These are phyloP conservation scores for Aptenodytes forsteri DNA, from an alignment of 2,113 vertebrate genomes.

Conservation along the genomic window DNA sequence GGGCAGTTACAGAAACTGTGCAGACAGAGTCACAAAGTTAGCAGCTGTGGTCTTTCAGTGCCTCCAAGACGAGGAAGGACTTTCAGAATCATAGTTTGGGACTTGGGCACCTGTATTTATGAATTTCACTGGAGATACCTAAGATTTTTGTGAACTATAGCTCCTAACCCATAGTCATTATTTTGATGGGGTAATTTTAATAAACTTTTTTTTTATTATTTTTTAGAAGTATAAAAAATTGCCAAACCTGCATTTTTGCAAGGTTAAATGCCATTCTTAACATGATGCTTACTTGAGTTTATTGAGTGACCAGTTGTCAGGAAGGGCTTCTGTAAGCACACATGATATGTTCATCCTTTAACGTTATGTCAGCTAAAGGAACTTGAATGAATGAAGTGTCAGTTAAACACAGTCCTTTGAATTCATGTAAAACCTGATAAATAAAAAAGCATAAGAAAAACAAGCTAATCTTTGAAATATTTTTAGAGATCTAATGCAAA, in stretches of 20 bases:
- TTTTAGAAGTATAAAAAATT: not conserved
- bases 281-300: not conserved
- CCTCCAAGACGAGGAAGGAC: not conserved
- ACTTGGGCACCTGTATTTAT: not conserved
- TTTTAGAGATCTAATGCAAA: not conserved
- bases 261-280: not conserved
- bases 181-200: not conserved
- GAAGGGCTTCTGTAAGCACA: not conserved
- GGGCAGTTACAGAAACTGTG: not conserved
- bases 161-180: not conserved
- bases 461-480: not conserved
- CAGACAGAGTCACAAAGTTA: not conserved
- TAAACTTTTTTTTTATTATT: not conserved
- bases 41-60: not conserved
- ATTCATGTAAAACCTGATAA: not conserved
- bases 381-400: not conserved
- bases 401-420: not conserved
- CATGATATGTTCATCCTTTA: not conserved
- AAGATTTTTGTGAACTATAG: not conserved
- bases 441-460: not conserved
- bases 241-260: not conserved
- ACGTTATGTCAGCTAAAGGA: not conserved
- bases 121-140: not conserved
- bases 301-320: not conserved
- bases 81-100: not conserved